Evolutionary conservation across 2,888 invertebrate species (phyloP).

Genomic region (Latrodectus hesperus): DNA sequence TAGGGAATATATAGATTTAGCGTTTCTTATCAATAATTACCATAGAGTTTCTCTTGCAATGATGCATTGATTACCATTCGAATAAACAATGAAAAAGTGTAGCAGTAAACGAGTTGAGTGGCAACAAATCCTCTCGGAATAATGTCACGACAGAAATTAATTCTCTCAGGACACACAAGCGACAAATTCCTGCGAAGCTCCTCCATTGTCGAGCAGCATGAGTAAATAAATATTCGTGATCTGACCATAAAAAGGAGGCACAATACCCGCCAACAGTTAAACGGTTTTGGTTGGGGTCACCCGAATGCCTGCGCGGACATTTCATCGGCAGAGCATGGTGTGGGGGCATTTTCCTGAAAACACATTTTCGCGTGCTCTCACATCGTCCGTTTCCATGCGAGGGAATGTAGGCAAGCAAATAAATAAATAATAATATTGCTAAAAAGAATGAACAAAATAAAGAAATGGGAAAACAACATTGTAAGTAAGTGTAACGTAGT

Average conservation of each 20-base stretch:
- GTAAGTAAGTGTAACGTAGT: constrained; percentile 28
- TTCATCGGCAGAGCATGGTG: not conserved
- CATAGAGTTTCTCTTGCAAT: too few species aligned
- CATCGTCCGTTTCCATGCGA: constrained; percentile 24
- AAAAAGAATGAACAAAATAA: constrained; percentile 17
- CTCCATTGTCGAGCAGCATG: not conserved
- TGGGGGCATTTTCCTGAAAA: constrained; percentile 32
- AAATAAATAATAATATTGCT: not conserved
- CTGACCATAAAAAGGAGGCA: not conserved
- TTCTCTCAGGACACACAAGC: too few species aligned
- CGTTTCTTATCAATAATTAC: too few species aligned
- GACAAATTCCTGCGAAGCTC: too few species aligned
- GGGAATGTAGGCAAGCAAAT: not conserved
- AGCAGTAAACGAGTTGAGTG: too few species aligned
- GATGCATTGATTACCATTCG: too few species aligned
- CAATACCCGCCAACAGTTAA: not conserved
- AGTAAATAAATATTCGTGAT: constrained; percentile 5
- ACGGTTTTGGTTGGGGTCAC: constrained; percentile 37
- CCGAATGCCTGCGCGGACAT: constrained; percentile 1
- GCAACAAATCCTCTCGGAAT: too few species aligned
- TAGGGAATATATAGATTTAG: too few species aligned
- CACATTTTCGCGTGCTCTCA: constrained; percentile 8
- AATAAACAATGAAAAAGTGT: too few species aligned
- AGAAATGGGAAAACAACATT: constrained; percentile 9
- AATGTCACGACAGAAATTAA: too few species aligned